Percentiles rank a stretch among this genome's conserved stretches.
These are phyloP conservation scores for Caenorhabditis brenneri DNA, from an alignment of 1,140 invertebrate species.

Conservation along the genomic window DNA sequence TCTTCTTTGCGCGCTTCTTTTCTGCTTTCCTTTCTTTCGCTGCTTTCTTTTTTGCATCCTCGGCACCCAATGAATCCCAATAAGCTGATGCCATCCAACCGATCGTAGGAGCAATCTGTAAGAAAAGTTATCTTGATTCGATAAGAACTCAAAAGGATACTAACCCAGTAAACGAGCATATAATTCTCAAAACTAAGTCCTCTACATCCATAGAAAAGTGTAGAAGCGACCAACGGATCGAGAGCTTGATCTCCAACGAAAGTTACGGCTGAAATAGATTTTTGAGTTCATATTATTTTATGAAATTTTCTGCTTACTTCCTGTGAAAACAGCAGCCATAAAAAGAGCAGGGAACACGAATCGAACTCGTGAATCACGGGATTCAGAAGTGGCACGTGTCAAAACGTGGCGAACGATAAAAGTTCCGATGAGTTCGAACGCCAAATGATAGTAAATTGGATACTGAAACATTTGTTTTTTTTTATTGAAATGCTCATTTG, in stretches of 20 bases:
- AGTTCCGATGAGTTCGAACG: slow-evolving; percentile 13
- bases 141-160: background rate
- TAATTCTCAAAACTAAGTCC: slow-evolving; percentile 30
- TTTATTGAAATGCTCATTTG: background rate
- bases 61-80: background rate
- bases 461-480: background rate
- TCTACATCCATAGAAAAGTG: slow-evolving; percentile 46
- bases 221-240: slow-evolving; percentile 43
- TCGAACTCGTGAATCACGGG: background rate
- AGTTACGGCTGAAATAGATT: slow-evolving; percentile 27
- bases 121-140: background rate
- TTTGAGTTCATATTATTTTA: background rate
- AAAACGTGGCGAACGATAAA: slow-evolving; percentile 22
- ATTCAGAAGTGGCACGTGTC: slow-evolving; percentile 10
- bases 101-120: slow-evolving; percentile 45
- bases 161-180: slow-evolving; percentile 47
- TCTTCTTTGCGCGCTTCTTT: slow-evolving; percentile 40
- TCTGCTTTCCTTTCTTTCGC: slow-evolving; percentile 24
- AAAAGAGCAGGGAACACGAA: slow-evolving; percentile 21
- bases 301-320: background rate
- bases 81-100: slow-evolving; percentile 45
- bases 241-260: slow-evolving; percentile 46
- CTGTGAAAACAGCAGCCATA: slow-evolving; percentile 28
- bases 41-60: background rate
- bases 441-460: slow-evolving; percentile 32